Evolutionary conservation across 2,888 invertebrate genomes (phyloP).

Genomic region (Melipona bicolor): DNA sequence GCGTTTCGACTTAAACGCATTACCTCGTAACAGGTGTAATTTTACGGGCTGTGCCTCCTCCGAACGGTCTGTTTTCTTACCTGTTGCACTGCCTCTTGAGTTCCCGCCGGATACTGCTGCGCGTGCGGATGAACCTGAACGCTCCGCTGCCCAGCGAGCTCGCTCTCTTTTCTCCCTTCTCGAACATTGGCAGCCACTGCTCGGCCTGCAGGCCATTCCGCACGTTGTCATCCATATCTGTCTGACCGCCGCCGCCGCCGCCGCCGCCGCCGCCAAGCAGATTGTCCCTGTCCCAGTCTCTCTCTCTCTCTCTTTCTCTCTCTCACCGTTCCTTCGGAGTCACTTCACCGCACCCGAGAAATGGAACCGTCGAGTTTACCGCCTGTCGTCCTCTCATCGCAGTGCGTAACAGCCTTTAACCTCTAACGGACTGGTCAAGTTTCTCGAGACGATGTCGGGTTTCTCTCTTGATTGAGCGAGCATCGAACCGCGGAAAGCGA

Average conservation of each 20-base stretch:
- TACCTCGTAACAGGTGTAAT: conserved; percentile 17
- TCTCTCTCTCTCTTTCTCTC: background rate
- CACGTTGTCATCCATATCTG: conserved; percentile 78
- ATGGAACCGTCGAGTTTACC: conserved; percentile 46
- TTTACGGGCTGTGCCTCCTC: conserved; percentile 11
- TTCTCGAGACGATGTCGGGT: conserved; percentile 60
- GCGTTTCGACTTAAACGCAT: conserved; percentile 8
- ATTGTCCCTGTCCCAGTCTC: conserved; percentile 37
- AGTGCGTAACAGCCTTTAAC: conserved; percentile 74
- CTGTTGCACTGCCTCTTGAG: conserved; percentile 79
- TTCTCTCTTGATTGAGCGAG: conserved; percentile 55
- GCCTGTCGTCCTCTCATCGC: conserved; percentile 48
- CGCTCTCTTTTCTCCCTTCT: conserved; percentile 74
- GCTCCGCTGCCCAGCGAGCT: conserved; percentile 78
- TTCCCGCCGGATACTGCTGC: conserved; percentile 79
- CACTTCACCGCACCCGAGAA: conserved; percentile 51
- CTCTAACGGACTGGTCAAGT: conserved; percentile 75
- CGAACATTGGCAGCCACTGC: conserved; percentile 79
- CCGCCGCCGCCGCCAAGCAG: background rate
- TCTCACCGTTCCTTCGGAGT: conserved; percentile 25
- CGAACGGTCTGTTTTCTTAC: conserved; percentile 70
- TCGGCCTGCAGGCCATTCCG: conserved; percentile 71
- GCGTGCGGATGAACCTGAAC: conserved; percentile 80
- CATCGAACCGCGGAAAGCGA: conserved; percentile 46
- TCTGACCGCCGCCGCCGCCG: conserved; percentile 38